Conservation (phyloP, 2,888 invertebrate species). For the Drosophila kambysellisi region DNA sequence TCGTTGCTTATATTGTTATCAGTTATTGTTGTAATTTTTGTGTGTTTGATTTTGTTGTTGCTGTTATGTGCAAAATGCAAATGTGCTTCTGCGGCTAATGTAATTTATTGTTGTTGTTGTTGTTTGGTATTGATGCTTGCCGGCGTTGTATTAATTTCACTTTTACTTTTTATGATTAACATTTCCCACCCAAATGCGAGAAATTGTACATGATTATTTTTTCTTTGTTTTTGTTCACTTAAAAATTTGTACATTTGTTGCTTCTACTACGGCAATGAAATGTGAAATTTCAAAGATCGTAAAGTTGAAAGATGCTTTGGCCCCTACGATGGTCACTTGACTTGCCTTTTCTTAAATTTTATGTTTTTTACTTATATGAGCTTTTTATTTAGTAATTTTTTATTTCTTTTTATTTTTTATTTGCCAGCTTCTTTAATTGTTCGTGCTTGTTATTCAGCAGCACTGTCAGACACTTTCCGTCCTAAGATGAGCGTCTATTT, state of each 20-base stretch:
- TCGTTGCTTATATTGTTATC: constrained; percentile 64
- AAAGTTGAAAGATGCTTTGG: constrained; percentile 70
- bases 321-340: constrained; percentile 24
- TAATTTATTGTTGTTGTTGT: constrained; percentile 54
- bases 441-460: constrained; percentile 61
- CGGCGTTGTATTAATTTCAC: constrained; percentile 76
- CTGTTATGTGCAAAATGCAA: constrained; percentile 73
- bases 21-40: constrained; percentile 56
- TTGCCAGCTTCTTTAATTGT: constrained; percentile 72
- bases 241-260: constrained; percentile 58
- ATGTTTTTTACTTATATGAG: constrained; percentile 41
- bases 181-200: constrained; percentile 80
- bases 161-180: constrained; percentile 79
- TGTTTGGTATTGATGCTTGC: constrained; percentile 38
- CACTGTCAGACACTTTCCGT: constrained; percentile 46
- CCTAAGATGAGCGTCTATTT: constrained; percentile 22
- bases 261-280: constrained; percentile 66
- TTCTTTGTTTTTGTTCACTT: constrained; percentile 52
- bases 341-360: constrained; percentile 51
- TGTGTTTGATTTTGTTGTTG: constrained; percentile 20
- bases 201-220: constrained; percentile 71
- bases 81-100: constrained; percentile 67
- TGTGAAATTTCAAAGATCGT: constrained; percentile 78
- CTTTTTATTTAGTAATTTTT: constrained; percentile 35
- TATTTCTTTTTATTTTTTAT: constrained; percentile 28